Base-by-base conservation (phyloP, 2,888 invertebrate species). In the Brachylomia viminalis region DNA sequence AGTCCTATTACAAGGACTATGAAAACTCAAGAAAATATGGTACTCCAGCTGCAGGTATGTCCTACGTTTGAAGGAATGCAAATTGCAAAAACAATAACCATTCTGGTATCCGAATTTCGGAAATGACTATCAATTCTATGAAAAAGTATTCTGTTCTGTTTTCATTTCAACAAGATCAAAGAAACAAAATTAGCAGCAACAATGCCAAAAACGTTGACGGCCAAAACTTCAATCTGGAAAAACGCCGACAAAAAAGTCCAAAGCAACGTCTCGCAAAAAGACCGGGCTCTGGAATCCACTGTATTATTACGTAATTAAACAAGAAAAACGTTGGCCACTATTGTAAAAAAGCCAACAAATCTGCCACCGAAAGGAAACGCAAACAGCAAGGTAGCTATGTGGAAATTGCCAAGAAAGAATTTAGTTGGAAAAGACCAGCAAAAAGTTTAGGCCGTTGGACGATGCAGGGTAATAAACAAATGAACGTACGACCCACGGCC, bases 391-490 rank as follows among this genome's bases (percentile, higher is more conserved):
- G 93, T 93, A 92, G 94, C 94, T 91, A 94, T 92, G 89, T 88
- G 89, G 88, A 92, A 93, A 92, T 92, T 87, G 86, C 89, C 89
- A 87, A 89, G 86, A 88, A 89, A 89, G 85, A 89, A 89, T 88
- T 88, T 83, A 77, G 79, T 75, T 83, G 64, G 76, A 77, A 84
- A 74, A 79, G 74, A 73, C 73, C 71, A 77, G 80, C 76, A 86
- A 87, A 85, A 82, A 84, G 81, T 81, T 86, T 85, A 87, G 88
- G 85, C 86, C 75, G 87, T 89, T 87, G 87, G 90, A 87, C 91
- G 90, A 90, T 94, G 95, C 94, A 92, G 94, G 90, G 90, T 87
- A 88, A 94, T 95, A 95, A 95, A 95, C 93, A 94, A 92, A 93
- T 93, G 93, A 93, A 95, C 91, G 92, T 95, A 95, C 94, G 93